A percentile compares a stretch with the other conserved stretches of the same genome.
Evolutionary conservation across 2,888 invertebrate genomes (phyloP).

Genomic region (Parasteatoda lunata): DNA sequence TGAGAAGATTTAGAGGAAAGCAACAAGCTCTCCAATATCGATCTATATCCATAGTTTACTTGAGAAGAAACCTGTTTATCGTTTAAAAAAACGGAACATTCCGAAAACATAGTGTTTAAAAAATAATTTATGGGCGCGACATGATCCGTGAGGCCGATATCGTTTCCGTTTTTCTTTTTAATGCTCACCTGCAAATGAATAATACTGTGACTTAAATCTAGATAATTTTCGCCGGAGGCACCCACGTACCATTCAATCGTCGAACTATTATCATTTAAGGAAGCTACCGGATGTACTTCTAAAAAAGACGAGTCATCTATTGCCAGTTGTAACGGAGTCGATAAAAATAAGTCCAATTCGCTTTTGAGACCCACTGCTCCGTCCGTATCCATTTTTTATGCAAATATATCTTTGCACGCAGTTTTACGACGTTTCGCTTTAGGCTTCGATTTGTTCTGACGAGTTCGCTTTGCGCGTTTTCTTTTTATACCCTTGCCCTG

Average conservation of each 20-base stretch:
- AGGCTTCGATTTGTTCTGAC: not conserved
- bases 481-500: constrained; percentile 30
- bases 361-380: too few species aligned
- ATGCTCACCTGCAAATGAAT: not conserved
- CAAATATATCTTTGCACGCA: not conserved
- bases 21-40: too few species aligned
- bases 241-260: not conserved
- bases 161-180: not conserved
- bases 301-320: not conserved
- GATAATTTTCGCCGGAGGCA: not conserved
- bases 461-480: too few species aligned
- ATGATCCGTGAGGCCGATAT: not conserved
- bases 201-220: not conserved
- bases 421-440: constrained; percentile 2
- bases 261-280: not conserved
- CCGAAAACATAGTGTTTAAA: too few species aligned
- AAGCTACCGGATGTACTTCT: not conserved
- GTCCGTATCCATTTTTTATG: too few species aligned
- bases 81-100: too few species aligned
- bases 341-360: too few species aligned
- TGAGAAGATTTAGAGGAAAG: not conserved
- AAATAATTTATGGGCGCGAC: too few species aligned
- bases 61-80: too few species aligned
- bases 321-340: too few species aligned
- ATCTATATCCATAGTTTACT: too few species aligned